Conservation (phyloP, 2,113 vertebrate genomes). For the Addax nasomaculatus region DNA sequence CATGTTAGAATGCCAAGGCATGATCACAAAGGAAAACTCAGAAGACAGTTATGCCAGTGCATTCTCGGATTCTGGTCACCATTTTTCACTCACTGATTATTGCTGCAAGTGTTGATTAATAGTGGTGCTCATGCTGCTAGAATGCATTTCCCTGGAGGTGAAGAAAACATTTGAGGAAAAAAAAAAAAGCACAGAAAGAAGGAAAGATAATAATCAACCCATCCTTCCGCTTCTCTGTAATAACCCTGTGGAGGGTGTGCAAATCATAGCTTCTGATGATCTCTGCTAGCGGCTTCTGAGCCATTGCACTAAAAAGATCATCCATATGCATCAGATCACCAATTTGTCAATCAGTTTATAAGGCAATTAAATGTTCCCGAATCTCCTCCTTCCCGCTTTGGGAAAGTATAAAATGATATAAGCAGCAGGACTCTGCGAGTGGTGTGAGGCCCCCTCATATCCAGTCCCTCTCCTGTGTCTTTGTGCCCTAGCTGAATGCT, state of each 20-base stretch:
- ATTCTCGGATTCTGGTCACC: slow-evolving; percentile 78
- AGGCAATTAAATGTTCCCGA: slow-evolving; percentile 72
- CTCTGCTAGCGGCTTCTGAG: slow-evolving; percentile 67
- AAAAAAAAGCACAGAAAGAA: slow-evolving; percentile 61
- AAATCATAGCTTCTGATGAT: slow-evolving; percentile 75
- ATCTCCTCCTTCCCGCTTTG: slow-evolving; percentile 20
- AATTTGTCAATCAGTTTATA: slow-evolving; percentile 73
- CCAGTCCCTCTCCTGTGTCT: neutral
- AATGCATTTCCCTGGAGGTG: slow-evolving; percentile 79
- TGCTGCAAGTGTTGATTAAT: slow-evolving; percentile 85
- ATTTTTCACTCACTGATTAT: slow-evolving; percentile 84
- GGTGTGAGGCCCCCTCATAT: neutral
- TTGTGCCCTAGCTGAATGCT: neutral
- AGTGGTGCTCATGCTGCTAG: slow-evolving; percentile 80
- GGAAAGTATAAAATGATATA: slow-evolving; percentile 6
- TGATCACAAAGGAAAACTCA: slow-evolving; percentile 72
- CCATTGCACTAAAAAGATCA: slow-evolving; percentile 75
- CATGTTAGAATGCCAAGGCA: slow-evolving; percentile 74
- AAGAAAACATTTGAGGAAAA: slow-evolving; percentile 77
- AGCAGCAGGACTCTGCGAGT: slow-evolving; percentile 4
- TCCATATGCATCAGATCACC: slow-evolving; percentile 77
- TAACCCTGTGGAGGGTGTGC: slow-evolving; percentile 63
- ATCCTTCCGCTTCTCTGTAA: slow-evolving; percentile 68
- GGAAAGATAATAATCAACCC: slow-evolving; percentile 77
- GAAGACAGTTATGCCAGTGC: slow-evolving; percentile 67